phyloP scores from a whole-genome alignment of 2,113 vertebrate species.

The Oenanthe oenanthe region DNA sequence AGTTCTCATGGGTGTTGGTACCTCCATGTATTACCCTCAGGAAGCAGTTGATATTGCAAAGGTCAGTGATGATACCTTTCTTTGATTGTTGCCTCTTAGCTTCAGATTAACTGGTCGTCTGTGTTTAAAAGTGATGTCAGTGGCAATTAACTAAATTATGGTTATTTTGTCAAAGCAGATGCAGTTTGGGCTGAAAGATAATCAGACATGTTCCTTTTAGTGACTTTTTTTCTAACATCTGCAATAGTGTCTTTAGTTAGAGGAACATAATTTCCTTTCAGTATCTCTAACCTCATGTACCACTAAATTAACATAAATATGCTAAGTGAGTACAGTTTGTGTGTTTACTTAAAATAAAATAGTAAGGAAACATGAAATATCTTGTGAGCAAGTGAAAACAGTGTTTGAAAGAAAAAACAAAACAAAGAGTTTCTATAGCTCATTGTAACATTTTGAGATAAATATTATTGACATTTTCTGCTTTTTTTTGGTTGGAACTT shows the following conservation, averaged over 20 bases:
- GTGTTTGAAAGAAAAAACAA: background rate
- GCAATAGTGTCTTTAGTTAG: background rate
- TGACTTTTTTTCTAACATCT: background rate
- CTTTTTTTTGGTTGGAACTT: background rate
- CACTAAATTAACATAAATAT: background rate
- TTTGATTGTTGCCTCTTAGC: background rate
- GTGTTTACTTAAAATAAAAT: background rate
- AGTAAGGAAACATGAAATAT: background rate
- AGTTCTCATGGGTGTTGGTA: conserved; percentile 85
- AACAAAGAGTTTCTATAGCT: background rate
- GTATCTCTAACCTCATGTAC: background rate
- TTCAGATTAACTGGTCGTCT: background rate
- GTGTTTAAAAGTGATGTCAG: background rate
- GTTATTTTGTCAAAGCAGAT: background rate
- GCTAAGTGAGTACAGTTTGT: background rate
- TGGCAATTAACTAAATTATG: background rate
- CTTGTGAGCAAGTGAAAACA: background rate
- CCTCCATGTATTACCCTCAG: conserved; percentile 93
- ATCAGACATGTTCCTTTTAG: background rate
- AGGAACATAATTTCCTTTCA: background rate
- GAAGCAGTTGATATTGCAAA: conserved; percentile 82
- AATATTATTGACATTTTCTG: background rate
- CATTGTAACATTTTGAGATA: background rate
- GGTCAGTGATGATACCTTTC: conserved; percentile 74
- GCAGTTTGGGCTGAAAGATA: background rate